Evolutionary conservation across 2,113 vertebrate species (phyloP).

Genomic region (Brachypteracias leptosomus): DNA sequence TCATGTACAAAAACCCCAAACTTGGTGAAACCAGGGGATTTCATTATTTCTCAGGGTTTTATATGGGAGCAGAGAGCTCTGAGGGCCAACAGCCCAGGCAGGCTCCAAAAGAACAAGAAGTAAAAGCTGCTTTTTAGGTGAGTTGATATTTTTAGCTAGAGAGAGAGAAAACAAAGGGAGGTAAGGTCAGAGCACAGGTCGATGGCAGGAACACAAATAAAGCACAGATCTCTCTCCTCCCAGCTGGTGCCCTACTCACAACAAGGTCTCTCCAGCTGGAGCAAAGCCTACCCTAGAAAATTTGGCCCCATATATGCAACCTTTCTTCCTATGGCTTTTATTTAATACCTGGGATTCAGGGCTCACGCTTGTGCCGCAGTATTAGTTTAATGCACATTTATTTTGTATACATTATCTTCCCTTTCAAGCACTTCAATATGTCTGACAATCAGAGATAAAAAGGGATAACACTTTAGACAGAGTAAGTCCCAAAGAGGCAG

Average conservation of each 20-base stretch:
- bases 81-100: neutral
- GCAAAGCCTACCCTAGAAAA: neutral
- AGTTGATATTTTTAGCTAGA: constrained; percentile 22
- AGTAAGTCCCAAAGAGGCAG: constrained; percentile 30
- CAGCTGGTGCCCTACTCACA: constrained; percentile 14
- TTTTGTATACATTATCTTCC: constrained; percentile 45
- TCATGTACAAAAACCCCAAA: neutral
- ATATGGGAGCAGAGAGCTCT: neutral
- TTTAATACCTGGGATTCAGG: neutral
- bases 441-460: constrained; percentile 48
- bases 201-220: constrained; percentile 26
- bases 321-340: neutral
- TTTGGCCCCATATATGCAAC: neutral
- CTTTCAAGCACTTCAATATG: constrained; percentile 35
- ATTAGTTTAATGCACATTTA: constrained; percentile 28
- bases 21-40: neutral
- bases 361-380: neutral
- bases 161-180: neutral
- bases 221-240: neutral
- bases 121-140: neutral
- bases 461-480: constrained; percentile 23
- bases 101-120: neutral
- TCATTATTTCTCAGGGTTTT: neutral
- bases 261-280: constrained; percentile 8
- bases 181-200: constrained; percentile 19